phyloP scores from a whole-genome alignment of 1,140 invertebrate genomes.

The Reticulitermes speratus region DNA sequence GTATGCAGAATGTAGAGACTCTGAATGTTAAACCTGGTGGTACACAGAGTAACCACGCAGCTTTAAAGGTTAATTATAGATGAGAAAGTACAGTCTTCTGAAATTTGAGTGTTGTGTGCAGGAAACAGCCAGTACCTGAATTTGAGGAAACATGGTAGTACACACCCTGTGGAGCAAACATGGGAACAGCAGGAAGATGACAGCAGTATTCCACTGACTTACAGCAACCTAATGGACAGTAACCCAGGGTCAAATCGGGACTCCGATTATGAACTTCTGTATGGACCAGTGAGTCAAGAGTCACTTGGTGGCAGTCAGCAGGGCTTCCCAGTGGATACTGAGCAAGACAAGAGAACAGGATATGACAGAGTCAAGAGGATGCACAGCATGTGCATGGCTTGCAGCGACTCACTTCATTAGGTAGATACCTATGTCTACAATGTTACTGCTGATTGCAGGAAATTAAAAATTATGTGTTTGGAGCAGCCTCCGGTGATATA shows the following conservation, averaged over 20 bases:
- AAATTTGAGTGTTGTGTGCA: too few relatives aligned
- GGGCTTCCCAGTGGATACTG: background rate
- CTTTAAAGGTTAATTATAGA: too few relatives aligned
- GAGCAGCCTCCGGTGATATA: too few relatives aligned
- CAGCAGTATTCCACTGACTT: background rate
- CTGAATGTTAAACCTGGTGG: too few relatives aligned
- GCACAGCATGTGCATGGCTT: background rate
- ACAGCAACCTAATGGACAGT: background rate
- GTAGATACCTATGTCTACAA: background rate
- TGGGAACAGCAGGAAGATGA: background rate
- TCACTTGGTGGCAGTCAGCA: background rate
- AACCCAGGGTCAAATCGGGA: background rate
- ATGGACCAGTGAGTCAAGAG: background rate
- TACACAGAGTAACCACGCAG: too few relatives aligned
- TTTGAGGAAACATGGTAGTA: constrained; percentile 20
- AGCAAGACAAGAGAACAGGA: background rate
- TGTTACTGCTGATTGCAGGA: too few relatives aligned
- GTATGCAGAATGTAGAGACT: too few relatives aligned
- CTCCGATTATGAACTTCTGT: background rate
- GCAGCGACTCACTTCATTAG: constrained; percentile 12
- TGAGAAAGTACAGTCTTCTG: too few relatives aligned
- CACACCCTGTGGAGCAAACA: background rate
- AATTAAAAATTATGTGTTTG: too few relatives aligned
- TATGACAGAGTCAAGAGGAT: background rate
- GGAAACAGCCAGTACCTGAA: constrained; percentile 13